Base-by-base conservation (phyloP, 2,113 vertebrate genomes). In the Podarcis muralis region DNA sequence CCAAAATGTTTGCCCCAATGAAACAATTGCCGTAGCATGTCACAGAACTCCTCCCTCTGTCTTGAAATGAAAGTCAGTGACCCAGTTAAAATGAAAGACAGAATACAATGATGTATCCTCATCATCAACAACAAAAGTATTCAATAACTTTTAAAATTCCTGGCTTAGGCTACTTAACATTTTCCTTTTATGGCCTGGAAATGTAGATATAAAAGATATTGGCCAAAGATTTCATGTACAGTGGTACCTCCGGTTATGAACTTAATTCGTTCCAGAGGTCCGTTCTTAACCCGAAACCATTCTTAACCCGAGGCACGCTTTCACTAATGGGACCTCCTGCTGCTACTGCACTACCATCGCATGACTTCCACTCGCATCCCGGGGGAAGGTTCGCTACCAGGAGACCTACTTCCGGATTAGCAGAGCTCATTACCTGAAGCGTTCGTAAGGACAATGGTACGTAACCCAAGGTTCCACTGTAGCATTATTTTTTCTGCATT, bases 261-360 rank as follows among this genome's bases (percentile, higher is more conserved):
- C 48, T 53, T 53, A 11, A 12, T 53, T 53, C 2, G 11, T 53
- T 53, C 48, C 11, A 0, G 48, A 53, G 48, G 9, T 53, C 11
- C 2, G 48, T 53, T 53, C 48, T 53, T 53, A 53, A 53, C 48
- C 8, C 1, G 43, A 48, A 48, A 48, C 43, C 8, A 9, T 48
- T 48, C 43, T 48, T 48, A 48, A 48, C 43, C 43, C 11, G 43
- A 11, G 43, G 43, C 43, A 48, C 43, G 43, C 43, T 48, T 48
- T 48, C 1, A 8, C 43, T 48, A 48, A 48, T 48, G 43, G 43
- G 43, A 48, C 43, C 1, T 48, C 43, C 43, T 48, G 43, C 43
- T 48, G 43, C 8, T 1, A 1, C 43, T 1, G 7, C 43, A 8
- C 43, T 7, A 43, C 43, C 7, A 1, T 7, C 7, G 6, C 1